Percentiles rank a stretch among this genome's conserved stretches.
phyloP scores from a whole-genome alignment of 2,888 invertebrate species.

The Sabellastarte sp. region DNA sequence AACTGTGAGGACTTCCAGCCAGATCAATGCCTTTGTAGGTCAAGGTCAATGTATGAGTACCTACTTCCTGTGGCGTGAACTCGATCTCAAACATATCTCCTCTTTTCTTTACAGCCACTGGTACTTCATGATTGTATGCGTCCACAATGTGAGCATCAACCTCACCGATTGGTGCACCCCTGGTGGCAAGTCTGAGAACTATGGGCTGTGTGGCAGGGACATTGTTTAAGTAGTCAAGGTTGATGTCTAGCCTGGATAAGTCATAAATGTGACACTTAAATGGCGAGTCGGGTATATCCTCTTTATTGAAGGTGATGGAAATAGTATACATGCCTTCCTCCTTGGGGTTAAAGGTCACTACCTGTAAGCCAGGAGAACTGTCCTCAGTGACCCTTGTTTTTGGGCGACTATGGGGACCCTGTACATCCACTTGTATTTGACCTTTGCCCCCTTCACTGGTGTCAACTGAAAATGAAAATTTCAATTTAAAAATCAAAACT shows the following conservation, averaged over 20 bases:
- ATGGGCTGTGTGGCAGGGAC: neutral
- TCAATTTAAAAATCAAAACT: too few relatives aligned
- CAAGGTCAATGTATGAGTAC: conserved; percentile 85
- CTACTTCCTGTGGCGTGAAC: conserved; percentile 84
- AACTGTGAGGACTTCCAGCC: conserved; percentile 87
- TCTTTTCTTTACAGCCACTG: conserved; percentile 71
- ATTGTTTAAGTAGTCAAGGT: neutral
- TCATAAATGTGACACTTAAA: neutral
- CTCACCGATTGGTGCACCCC: neutral
- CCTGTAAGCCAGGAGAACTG: too few relatives aligned
- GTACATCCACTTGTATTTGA: too few relatives aligned
- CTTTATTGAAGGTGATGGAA: conserved; percentile 69
- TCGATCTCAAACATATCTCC: conserved; percentile 40
- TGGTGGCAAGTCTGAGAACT: neutral
- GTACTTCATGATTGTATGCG: conserved; percentile 79
- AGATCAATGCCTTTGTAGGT: conserved; percentile 86
- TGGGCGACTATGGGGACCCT: too few relatives aligned
- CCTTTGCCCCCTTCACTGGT: too few relatives aligned
- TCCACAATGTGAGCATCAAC: conserved; percentile 56
- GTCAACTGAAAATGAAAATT: too few relatives aligned
- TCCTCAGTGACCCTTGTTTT: too few relatives aligned
- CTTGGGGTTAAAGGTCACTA: conserved; percentile 23
- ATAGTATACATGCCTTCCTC: conserved; percentile 70
- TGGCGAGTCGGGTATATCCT: conserved; percentile 61
- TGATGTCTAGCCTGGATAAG: neutral